Conservation (phyloP, 2,888 invertebrate species). For the Patella caerulea region DNA sequence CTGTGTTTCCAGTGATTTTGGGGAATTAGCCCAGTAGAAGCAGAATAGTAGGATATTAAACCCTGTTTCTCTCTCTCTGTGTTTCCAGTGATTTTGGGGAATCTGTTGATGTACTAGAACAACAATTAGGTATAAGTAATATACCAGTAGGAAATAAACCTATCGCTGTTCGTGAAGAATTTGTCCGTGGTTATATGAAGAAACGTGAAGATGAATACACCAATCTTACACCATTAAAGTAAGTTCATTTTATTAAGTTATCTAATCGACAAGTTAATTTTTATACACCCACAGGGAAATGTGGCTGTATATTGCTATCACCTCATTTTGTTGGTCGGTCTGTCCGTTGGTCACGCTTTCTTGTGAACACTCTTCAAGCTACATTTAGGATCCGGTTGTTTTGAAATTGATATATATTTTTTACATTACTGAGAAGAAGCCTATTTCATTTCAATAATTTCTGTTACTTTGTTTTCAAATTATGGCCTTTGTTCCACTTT, state of each 20-base stretch:
- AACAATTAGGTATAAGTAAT: constrained; percentile 47
- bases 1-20: constrained; percentile 32
- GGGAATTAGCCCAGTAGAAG: constrained; percentile 29
- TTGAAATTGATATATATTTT: too few species aligned
- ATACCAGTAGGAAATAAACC: constrained; percentile 52
- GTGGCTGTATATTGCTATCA: too few species aligned
- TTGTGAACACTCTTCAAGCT: too few species aligned
- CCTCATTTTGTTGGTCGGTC: too few species aligned
- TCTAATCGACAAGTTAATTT: not conserved
- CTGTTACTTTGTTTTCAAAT: too few species aligned
- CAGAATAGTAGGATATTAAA: too few species aligned
- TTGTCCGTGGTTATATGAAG: constrained; percentile 83
- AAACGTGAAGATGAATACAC: constrained; percentile 85
- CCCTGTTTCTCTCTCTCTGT: not conserved
- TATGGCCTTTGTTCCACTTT: too few species aligned
- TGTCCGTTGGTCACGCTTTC: too few species aligned
- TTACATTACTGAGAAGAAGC: too few species aligned
- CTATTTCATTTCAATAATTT: too few species aligned
- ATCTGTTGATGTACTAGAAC: constrained; percentile 44
- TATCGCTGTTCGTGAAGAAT: constrained; percentile 80
- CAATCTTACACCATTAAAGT: constrained; percentile 75
- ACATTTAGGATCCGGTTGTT: too few species aligned
- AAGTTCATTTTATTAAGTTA: constrained; percentile 10
- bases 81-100: constrained; percentile 40
- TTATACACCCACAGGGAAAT: too few species aligned